Evolutionary conservation across 2,888 invertebrate species (phyloP), one percentile per base, ranked within the genome.

Genomic region (Drosophila gaucha): DNA sequence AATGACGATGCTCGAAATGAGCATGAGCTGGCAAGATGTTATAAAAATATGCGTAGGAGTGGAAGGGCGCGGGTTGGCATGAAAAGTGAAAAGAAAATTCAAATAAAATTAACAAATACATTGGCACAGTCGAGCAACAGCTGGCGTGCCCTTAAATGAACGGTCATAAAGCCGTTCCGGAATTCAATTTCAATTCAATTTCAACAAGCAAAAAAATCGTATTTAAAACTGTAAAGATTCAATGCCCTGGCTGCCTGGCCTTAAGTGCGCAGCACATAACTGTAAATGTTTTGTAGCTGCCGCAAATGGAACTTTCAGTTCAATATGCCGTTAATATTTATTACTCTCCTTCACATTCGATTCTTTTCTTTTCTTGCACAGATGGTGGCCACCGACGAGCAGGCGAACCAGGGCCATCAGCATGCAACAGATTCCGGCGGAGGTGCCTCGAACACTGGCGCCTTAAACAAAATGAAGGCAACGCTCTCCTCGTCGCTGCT

Each of bases 311-410:
- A 62, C 46, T 57, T 67, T 55, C 56, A 51, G 55, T 46, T 73
- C 64, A 64, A 78, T 74, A 79, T 55, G 51, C 46, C 54, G 43
- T 62, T 73, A 74, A 79, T 82, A 65, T 63, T 74, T 63, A 67
- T 57, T 59, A 24, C 52, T 33, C 28, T 12, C 43, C 38, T 60
- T 10, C 26, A 33, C 50, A 67, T 43, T 41, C 36, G 28, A 43
- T 41, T 26, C 22, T 33, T 49, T 33, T 28, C 24, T 18, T 50
- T 39, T 38, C 30, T 38, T 24, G 64, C 67, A 35, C 92, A 96
- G 97, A 96, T 97, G 96, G 96, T 96, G 93, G 95, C 96, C 90
- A 94, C 96, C 78, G 96, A 96, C 90, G 95, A 96, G 78, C 80
- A 87, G 86, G 56, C 67, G 56, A 91, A 94, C 67, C 93, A 93